Conservation (phyloP, 2,113 vertebrate species). For the Narcine bancroftii region DNA sequence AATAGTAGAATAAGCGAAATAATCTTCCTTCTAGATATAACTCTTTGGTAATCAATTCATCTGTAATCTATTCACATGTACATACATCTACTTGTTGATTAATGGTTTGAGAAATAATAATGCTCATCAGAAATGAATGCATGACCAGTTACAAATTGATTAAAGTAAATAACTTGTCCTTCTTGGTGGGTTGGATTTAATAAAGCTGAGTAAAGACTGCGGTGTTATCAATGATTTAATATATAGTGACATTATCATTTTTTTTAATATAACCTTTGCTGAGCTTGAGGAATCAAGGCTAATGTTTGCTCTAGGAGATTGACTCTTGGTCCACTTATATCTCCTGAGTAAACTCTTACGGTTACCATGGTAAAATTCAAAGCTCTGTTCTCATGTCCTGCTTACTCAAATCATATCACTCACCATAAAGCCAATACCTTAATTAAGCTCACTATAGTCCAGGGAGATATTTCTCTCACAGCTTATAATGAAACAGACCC, state of each 20-base stretch:
- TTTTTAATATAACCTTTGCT: constrained; percentile 43
- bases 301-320: constrained; percentile 42
- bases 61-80: neutral
- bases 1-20: neutral
- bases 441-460: constrained; percentile 13
- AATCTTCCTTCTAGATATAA: neutral
- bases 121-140: constrained; percentile 17
- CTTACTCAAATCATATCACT: constrained; percentile 34
- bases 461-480: neutral
- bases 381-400: constrained; percentile 37
- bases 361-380: constrained; percentile 37
- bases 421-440: neutral
- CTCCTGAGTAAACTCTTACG: constrained; percentile 30
- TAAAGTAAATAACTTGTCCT: constrained; percentile 7
- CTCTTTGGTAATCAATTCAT: neutral
- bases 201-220: neutral
- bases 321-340: constrained; percentile 35
- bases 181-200: constrained; percentile 12
- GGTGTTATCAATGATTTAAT: constrained; percentile 37
- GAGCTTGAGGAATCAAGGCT: constrained; percentile 36
- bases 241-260: constrained; percentile 43
- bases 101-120: constrained; percentile 16
- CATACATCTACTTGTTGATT: neutral
- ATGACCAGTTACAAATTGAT: constrained; percentile 21
- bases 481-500: neutral